Base-by-base conservation (phyloP, 2,888 invertebrate genomes). In the Sinelater perroti region DNA sequence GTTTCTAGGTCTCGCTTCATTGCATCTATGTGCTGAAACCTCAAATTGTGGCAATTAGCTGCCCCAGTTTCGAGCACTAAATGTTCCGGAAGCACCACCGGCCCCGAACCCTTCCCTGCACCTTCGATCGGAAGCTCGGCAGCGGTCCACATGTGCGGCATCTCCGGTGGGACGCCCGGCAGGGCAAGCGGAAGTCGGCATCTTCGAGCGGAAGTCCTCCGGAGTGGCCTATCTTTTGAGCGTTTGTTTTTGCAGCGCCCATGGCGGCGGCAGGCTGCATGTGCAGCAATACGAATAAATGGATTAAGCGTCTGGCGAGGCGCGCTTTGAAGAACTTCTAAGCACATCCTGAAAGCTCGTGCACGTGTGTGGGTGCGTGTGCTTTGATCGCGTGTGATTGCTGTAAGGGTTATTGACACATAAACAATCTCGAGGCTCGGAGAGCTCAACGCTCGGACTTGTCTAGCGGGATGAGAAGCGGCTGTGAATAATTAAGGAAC, bases 91-190 rank as follows among this genome's bases (percentile, higher is more conserved):
- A n/a, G n/a, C n/a, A n/a, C n/a, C n/a, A n/a, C n/a, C n/a, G n/a
- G n/a, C n/a, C n/a, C n/a, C 2, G 28, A 26, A 4, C 8, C 8
- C 11, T 26, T 14, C 42, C 42, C 13, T 7, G n/a, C 8, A 13
- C 8, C 28, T 13, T 7, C 3, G 1, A 24, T 36, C 20, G 16
- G 44, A 52, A 26, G 36, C 18, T 21, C 8, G 21, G 50, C 54
- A 30, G 58, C 40, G 55, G 46, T 53, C 46, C 61, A 59, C 61
- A 62, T 62, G 56, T 60, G 59, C 33, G 26, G 20, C 36, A 46
- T 50, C 35, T 55, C 54, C 36, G 52, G 52, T 54, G 51, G 44
- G 44, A 60, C 40, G 49, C 51, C 56, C 55, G 45, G 54, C 28
- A 21, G 14, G 45, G 28, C 17, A 53, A 53, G 30, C 53, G 53